A percentile compares a stretch with the other conserved stretches of the same genome.
These are phyloP conservation scores for Lepidotrigona ventralis DNA, from an alignment of 1,140 invertebrate genomes.

Conservation along the genomic window DNA sequence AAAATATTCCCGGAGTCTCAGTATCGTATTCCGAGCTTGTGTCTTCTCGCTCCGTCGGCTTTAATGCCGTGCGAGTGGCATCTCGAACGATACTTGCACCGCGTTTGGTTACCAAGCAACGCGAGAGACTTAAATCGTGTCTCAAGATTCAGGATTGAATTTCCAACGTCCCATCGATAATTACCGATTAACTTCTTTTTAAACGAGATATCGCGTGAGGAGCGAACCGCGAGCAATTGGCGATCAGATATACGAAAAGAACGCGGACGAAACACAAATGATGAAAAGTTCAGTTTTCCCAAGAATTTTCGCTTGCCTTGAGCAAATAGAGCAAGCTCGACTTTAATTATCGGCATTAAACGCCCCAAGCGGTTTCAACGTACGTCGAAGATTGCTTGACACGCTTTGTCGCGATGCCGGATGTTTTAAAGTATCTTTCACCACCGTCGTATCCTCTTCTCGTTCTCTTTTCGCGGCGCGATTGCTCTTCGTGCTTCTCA, in stretches of 20 bases:
- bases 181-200: background rate
- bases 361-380: background rate
- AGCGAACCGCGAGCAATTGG: background rate
- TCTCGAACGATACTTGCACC: background rate
- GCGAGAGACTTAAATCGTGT: constrained; percentile 16
- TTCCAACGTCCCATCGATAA: background rate
- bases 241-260: background rate
- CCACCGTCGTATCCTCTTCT: no score
- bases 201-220: background rate
- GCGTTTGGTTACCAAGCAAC: constrained; percentile 5
- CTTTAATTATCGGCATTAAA: background rate
- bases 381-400: background rate
- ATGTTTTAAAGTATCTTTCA: background rate
- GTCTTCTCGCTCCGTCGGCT: background rate
- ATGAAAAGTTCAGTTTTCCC: background rate
- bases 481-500: background rate
- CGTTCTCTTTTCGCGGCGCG: background rate
- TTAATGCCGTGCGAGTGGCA: background rate
- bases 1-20: background rate
- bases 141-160: constrained; percentile 4
- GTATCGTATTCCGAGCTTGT: background rate
- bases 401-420: background rate
- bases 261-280: background rate
- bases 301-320: background rate
- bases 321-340: background rate